A percentile compares a stretch with the other conserved stretches of the same genome.
Evolutionary conservation across 2,797 vertebrate genomes (phyloP).

Genomic region (Atherinosoma microstoma): DNA sequence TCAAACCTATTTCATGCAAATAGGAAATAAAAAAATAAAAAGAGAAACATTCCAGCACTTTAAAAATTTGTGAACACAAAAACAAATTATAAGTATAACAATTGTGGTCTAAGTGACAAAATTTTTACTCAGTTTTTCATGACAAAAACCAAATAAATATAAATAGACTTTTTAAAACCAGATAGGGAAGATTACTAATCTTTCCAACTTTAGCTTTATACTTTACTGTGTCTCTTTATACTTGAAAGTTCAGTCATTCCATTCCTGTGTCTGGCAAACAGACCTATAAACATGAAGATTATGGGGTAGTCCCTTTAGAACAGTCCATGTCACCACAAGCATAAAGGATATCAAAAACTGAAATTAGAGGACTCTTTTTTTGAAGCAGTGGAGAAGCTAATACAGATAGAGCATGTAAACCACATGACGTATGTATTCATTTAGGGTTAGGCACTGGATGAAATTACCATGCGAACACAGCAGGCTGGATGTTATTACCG

Average conservation of each 20-base stretch:
- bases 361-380: conserved; percentile 70
- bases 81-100: too few species aligned
- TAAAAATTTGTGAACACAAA: too few species aligned
- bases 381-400: conserved; percentile 62
- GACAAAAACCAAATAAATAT: too few species aligned
- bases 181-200: background rate
- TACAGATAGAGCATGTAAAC: conserved; percentile 75
- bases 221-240: conserved; percentile 17
- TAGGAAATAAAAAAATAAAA: too few species aligned
- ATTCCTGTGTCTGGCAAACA: conserved; percentile 58
- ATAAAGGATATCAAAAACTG: conserved; percentile 76
- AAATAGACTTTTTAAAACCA: too few species aligned
- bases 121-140: too few species aligned
- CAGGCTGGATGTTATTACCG: conserved; percentile 77
- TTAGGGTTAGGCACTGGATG: conserved; percentile 71
- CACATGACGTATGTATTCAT: conserved; percentile 78
- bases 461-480: conserved; percentile 69
- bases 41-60: too few species aligned
- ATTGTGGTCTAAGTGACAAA: too few species aligned
- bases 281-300: conserved; percentile 70
- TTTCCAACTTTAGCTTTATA: conserved; percentile 11
- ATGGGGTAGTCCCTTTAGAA: conserved; percentile 66
- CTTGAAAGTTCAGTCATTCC: conserved; percentile 49
- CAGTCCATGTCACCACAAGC: conserved; percentile 70
- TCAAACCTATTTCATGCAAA: too few species aligned